Conservation (phyloP, 1,140 invertebrate species). For the Lucilia sericata region DNA sequence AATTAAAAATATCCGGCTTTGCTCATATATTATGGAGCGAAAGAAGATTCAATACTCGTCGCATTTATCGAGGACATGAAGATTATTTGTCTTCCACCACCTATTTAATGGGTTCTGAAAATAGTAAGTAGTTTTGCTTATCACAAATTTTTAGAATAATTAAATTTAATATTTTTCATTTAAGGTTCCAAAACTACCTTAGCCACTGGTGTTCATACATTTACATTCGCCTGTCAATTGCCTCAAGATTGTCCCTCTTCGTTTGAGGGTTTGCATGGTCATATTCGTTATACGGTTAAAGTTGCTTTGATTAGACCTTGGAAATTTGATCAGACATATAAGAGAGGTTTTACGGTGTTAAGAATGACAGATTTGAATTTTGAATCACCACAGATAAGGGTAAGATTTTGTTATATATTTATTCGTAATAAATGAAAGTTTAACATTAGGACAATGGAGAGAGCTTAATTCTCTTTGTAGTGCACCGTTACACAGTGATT, state of each 20-base stretch:
- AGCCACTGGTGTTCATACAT: conserved; percentile 71
- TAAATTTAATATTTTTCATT: background rate
- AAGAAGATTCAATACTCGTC: conserved; percentile 49
- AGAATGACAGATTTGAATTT: conserved; percentile 79
- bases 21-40: conserved; percentile 62
- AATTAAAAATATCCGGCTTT: conserved; percentile 60
- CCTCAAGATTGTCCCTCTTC: conserved; percentile 75
- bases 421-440: no score
- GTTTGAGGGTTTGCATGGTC: conserved; percentile 79
- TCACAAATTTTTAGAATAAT: background rate
- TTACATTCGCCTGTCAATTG: conserved; percentile 72
- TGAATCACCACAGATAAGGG: conserved; percentile 65
- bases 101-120: conserved; percentile 61
- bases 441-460: no score
- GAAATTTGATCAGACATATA: conserved; percentile 80
- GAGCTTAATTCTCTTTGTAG: no score
- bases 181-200: conserved; percentile 64
- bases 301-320: conserved; percentile 77
- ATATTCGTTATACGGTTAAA: conserved; percentile 78
- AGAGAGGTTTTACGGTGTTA: conserved; percentile 79
- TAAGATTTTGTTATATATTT: conserved; percentile 44
- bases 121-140: conserved; percentile 54
- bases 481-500: no score
- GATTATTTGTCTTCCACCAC: conserved; percentile 61
- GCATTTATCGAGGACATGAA: conserved; percentile 57